Conservation (phyloP, 2,797 vertebrate genomes). For the Aotus griseimembra region DNA sequence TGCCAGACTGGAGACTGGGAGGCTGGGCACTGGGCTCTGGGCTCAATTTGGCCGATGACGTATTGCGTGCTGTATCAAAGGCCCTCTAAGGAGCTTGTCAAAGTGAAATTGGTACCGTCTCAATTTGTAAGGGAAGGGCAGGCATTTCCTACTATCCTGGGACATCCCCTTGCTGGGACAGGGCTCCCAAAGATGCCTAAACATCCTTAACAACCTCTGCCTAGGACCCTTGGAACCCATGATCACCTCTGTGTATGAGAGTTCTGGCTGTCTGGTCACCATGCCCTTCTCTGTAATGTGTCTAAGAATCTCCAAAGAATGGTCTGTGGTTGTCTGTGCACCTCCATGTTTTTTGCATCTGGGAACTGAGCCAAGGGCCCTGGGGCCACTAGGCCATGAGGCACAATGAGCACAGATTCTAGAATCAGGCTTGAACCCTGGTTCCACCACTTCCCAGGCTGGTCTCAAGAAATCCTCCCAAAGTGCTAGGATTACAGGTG, state of each 20-base stretch:
- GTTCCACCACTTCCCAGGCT: not conserved
- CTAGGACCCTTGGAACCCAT: not conserved
- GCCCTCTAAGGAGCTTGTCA: constrained; percentile 70
- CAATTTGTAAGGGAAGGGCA: constrained; percentile 53
- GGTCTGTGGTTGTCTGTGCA: not conserved
- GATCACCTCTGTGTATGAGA: not conserved
- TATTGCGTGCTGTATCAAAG: constrained; percentile 60
- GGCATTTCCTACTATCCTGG: not conserved
- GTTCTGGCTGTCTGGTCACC: not conserved
- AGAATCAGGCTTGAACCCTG: not conserved
- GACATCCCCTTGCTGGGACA: not conserved
- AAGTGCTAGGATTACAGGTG: not conserved
- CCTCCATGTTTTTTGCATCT: not conserved
- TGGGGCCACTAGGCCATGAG: not conserved
- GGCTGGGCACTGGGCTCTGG: not conserved
- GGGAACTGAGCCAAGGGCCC: not conserved
- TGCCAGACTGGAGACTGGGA: not conserved
- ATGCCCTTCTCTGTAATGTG: not conserved
- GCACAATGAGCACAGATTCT: not conserved
- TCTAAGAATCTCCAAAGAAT: not conserved
- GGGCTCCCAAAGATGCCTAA: not conserved
- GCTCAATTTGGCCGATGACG: not conserved
- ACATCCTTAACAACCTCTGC: not conserved
- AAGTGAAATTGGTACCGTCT: constrained; percentile 66
- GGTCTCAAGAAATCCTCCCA: not conserved